Percentiles rank a stretch among this genome's conserved stretches.
phyloP scores from a whole-genome alignment of 2,113 vertebrate species.

The Corythoichthys haematopterus region DNA sequence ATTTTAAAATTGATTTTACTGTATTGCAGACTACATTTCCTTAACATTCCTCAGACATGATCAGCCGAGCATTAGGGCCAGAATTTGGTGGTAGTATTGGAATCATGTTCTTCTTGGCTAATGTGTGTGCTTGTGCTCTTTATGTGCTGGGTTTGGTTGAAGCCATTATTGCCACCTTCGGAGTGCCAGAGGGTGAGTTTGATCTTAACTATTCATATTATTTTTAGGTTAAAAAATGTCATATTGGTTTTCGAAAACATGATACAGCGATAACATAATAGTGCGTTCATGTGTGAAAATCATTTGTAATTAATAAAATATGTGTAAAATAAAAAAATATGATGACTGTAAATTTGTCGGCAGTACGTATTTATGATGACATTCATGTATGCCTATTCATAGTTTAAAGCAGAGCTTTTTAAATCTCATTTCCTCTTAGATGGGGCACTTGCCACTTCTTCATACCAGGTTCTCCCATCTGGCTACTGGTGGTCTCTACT shows the following conservation, averaged over 20 bases:
- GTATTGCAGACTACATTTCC: conserved; percentile 17
- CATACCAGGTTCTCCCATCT: conserved; percentile 70
- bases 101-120: conserved; percentile 91
- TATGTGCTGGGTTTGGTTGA: conserved; percentile 86
- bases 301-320: neutral
- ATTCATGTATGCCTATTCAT: neutral
- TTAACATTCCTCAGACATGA: conserved; percentile 80
- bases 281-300: too few relatives aligned
- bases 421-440: conserved; percentile 35
- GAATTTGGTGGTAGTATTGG: conserved; percentile 90
- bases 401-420: neutral
- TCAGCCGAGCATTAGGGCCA: conserved; percentile 85
- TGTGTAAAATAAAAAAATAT: neutral
- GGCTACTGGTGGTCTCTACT: conserved; percentile 86
- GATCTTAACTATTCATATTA: neutral
- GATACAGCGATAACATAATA: too few relatives aligned
- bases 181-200: conserved; percentile 70
- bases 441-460: conserved; percentile 2
- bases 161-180: conserved; percentile 79
- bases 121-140: conserved; percentile 84
- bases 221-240: neutral
- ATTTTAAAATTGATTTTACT: neutral
- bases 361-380: neutral
- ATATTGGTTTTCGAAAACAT: neutral
- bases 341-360: neutral